phyloP scores from a whole-genome alignment of 2,113 vertebrate genomes.

The Semicossyphus pulcher region DNA sequence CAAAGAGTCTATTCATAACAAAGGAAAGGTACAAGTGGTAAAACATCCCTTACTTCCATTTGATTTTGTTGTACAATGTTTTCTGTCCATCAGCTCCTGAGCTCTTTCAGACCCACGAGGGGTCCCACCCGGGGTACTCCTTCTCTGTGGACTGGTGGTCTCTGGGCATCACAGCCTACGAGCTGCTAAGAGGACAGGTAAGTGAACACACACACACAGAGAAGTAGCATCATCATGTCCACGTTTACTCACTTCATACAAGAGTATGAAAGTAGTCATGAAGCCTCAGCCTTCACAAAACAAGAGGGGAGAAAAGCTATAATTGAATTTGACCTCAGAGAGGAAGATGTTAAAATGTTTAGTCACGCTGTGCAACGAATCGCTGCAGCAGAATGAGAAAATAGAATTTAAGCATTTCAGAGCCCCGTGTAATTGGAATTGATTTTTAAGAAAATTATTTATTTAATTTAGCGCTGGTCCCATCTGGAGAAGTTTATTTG shows the following conservation, averaged over 20 bases:
- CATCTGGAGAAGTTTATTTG: constrained; percentile 51
- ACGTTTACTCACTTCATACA: too few species aligned
- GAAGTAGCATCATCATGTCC: too few species aligned
- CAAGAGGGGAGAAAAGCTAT: constrained; percentile 10
- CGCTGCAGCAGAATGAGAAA: constrained; percentile 15
- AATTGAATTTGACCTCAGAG: constrained; percentile 51
- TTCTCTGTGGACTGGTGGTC: constrained; percentile 91
- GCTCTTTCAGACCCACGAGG: constrained; percentile 88
- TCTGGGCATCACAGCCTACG: constrained; percentile 92
- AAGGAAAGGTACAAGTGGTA: too few species aligned
- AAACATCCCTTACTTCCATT: too few species aligned
- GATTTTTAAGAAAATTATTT: constrained; percentile 40
- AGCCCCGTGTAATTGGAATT: constrained; percentile 55
- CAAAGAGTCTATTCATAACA: too few species aligned
- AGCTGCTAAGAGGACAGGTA: constrained; percentile 94
- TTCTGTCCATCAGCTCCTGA: constrained; percentile 88
- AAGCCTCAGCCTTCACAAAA: constrained; percentile 10
- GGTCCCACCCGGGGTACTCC: constrained; percentile 88
- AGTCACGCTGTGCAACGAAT: constrained; percentile 40
- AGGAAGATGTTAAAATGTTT: constrained; percentile 39
- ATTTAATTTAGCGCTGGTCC: constrained; percentile 28
- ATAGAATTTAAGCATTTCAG: constrained; percentile 31
- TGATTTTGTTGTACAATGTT: not conserved
- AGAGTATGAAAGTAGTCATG: constrained; percentile 18
- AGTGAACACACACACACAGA: constrained; percentile 1